phyloP scores from a whole-genome alignment of 2,797 vertebrate species.

The Atherinosoma microstoma region DNA sequence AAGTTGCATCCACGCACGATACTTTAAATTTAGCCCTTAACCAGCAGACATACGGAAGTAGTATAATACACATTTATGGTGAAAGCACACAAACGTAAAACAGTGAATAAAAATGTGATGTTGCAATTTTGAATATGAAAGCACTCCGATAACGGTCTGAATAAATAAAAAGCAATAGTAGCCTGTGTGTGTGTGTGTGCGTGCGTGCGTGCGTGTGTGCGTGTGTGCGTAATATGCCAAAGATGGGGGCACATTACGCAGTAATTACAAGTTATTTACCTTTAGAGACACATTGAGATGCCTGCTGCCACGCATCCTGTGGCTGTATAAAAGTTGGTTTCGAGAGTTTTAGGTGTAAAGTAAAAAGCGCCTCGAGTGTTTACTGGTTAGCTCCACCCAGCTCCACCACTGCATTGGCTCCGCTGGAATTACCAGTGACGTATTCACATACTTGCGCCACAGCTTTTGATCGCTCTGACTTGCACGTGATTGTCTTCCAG shows the following conservation, averaged over 20 bases:
- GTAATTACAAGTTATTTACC: conserved; percentile 37
- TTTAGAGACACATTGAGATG: conserved; percentile 20
- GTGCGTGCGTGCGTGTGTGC: too few relatives aligned
- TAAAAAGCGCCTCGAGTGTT: fast-evolving
- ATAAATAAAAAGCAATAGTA: neutral
- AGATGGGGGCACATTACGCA: neutral
- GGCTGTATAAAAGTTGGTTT: fast-evolving
- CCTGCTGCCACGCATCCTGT: conserved; percentile 21
- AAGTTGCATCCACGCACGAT: too few relatives aligned
- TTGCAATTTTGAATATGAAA: neutral
- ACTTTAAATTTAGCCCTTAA: too few relatives aligned
- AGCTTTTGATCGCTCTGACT: too few relatives aligned
- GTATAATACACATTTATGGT: too few relatives aligned
- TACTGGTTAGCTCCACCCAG: neutral
- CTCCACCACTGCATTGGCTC: neutral
- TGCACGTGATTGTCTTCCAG: neutral
- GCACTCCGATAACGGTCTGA: neutral
- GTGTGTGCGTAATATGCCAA: too few relatives aligned
- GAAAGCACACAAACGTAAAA: too few relatives aligned
- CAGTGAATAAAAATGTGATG: neutral
- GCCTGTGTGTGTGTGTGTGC: too few relatives aligned
- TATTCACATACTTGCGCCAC: neutral
- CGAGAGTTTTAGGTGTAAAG: neutral
- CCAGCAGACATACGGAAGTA: too few relatives aligned
- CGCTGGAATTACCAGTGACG: conserved; percentile 37